A percentile compares a stretch with the other conserved stretches of the same genome.
These are phyloP conservation scores for Ifrita kowaldi DNA, from an alignment of 2,113 vertebrate species.

Conservation along the genomic window DNA sequence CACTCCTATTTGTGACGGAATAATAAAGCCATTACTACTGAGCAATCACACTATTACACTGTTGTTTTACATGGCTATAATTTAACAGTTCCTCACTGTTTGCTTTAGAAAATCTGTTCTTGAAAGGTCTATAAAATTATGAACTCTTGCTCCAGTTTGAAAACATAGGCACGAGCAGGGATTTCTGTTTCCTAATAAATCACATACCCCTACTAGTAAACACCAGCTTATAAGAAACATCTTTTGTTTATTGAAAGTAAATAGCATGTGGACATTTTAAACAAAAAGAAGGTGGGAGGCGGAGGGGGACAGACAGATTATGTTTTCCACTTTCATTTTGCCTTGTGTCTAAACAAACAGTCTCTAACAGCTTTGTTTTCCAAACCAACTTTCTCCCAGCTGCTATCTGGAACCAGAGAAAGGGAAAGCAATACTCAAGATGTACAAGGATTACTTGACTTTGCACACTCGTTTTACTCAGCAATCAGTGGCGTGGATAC, in stretches of 20 bases:
- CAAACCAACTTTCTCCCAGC: conserved; percentile 50
- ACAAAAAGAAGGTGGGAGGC: conserved; percentile 58
- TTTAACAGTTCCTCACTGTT: conserved; percentile 31
- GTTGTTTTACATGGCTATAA: background rate
- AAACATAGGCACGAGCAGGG: background rate
- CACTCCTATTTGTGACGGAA: background rate
- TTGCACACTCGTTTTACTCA: background rate
- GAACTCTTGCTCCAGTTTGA: background rate
- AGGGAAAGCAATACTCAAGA: background rate
- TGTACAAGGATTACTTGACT: background rate
- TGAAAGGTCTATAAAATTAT: conserved; percentile 48
- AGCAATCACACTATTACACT: background rate
- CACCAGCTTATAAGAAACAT: conserved; percentile 24
- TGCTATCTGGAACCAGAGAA: conserved; percentile 29
- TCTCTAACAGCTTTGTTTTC: conserved; percentile 60
- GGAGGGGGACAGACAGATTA: conserved; percentile 31
- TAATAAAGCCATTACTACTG: conserved; percentile 6
- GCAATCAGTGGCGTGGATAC: background rate
- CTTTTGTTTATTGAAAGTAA: conserved; percentile 55
- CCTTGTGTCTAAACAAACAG: conserved; percentile 55
- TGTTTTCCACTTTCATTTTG: conserved; percentile 52
- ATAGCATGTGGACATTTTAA: conserved; percentile 23
- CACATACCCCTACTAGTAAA: background rate
- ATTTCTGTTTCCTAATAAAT: background rate
- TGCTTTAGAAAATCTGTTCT: conserved; percentile 36